A percentile compares a stretch with the other conserved stretches of the same genome.
Conservation (phyloP, 2,888 invertebrate species). For the Chrysotoxum bicinctum region DNA sequence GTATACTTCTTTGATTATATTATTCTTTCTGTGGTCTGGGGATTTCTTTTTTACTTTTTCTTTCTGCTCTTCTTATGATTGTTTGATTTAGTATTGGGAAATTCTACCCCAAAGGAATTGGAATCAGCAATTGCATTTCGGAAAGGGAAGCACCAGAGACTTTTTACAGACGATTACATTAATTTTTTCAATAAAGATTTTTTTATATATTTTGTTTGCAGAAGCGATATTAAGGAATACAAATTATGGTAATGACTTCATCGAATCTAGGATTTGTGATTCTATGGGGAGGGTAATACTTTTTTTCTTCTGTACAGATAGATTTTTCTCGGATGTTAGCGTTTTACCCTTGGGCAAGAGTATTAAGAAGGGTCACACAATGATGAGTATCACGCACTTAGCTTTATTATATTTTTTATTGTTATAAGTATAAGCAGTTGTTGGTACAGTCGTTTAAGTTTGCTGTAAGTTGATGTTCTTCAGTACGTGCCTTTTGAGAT, state of each 20-base stretch:
- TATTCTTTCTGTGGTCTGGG: conserved; percentile 18
- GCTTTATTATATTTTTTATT: conserved; percentile 54
- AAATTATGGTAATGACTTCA: conserved; percentile 68
- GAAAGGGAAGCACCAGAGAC: background rate
- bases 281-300: conserved; percentile 4
- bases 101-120: conserved; percentile 28
- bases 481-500: conserved; percentile 9
- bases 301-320: background rate
- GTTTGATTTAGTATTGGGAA: conserved; percentile 19
- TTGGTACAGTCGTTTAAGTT: conserved; percentile 53
- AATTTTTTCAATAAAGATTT: conserved; percentile 32
- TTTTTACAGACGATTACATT: conserved; percentile 69
- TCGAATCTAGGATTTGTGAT: conserved; percentile 45
- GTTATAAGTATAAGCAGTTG: conserved; percentile 56
- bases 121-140: conserved; percentile 11
- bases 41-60: background rate
- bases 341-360: conserved; percentile 15
- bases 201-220: conserved; percentile 26
- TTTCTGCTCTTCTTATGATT: conserved; percentile 16
- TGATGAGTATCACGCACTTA: conserved; percentile 56
- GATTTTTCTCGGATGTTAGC: conserved; percentile 4
- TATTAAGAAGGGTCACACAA: conserved; percentile 35
- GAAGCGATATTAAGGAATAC: conserved; percentile 42
- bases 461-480: conserved; percentile 46
- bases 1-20: conserved; percentile 49